Percentiles rank a stretch among this genome's conserved stretches.
phyloP scores from a whole-genome alignment of 1,140 invertebrate species.

The Saccostrea cuccullata region DNA sequence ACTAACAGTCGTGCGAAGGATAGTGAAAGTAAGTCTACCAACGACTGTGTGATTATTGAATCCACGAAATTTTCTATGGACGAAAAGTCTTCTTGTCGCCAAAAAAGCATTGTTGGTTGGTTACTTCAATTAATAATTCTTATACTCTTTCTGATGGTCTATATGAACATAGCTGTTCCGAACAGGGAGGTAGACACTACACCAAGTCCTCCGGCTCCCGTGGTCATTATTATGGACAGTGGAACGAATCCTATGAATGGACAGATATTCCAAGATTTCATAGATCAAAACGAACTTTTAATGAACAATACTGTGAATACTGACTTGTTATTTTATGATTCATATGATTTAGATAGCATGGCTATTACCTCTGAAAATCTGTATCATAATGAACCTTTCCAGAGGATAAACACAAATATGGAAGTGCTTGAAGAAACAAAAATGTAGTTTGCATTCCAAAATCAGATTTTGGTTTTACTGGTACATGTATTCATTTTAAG shows the following conservation, averaged over 20 bases:
- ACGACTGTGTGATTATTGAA: not conserved
- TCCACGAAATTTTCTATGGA: not conserved
- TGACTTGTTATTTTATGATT: not conserved
- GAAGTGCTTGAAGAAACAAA: not conserved
- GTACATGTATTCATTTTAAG: too few species aligned
- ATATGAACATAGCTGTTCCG: slow-evolving; percentile 21
- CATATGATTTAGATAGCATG: not conserved
- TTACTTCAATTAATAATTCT: not conserved
- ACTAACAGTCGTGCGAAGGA: not conserved
- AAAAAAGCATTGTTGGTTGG: not conserved
- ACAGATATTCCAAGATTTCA: not conserved
- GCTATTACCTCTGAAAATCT: not conserved
- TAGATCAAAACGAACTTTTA: not conserved
- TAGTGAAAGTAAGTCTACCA: not conserved
- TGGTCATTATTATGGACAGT: not conserved
- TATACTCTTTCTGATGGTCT: not conserved
- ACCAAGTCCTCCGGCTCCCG: not conserved
- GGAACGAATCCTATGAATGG: not conserved
- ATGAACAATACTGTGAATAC: not conserved
- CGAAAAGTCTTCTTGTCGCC: not conserved
- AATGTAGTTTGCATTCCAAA: not conserved
- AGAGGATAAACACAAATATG: not conserved
- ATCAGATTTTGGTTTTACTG: not conserved
- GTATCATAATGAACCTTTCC: not conserved
- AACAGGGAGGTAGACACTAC: not conserved